phyloP scores from a whole-genome alignment of 2,797 vertebrate species.

The Sciurus vulgaris region DNA sequence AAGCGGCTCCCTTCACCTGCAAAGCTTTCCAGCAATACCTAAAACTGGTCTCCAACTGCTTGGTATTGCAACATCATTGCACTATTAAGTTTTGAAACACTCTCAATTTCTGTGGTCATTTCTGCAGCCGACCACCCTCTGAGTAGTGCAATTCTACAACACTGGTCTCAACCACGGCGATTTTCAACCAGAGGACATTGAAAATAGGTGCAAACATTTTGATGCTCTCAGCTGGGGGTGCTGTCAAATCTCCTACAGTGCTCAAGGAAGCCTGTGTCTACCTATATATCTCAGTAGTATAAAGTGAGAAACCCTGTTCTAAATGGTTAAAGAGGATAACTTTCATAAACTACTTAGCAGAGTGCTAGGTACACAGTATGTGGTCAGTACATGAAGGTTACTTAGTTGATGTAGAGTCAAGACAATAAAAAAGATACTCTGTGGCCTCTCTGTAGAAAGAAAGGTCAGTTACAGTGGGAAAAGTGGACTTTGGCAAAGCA shows the following conservation, averaged over 20 bases:
- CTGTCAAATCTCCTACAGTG: not conserved
- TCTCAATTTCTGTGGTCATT: not conserved
- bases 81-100: not conserved
- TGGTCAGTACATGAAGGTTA: not conserved
- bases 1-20: not conserved
- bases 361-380: not conserved
- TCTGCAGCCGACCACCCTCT: not conserved
- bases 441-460: too few species aligned
- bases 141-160: not conserved
- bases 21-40: not conserved
- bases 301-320: not conserved
- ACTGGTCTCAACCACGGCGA: not conserved
- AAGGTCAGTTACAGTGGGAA: not conserved
- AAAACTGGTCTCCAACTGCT: not conserved
- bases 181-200: not conserved
- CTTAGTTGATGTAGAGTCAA: not conserved
- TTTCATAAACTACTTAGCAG: not conserved
- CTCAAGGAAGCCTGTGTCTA: not conserved
- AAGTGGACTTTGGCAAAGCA: too few species aligned
- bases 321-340: not conserved
- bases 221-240: not conserved
- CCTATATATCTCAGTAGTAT: not conserved
- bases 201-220: not conserved
- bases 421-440: not conserved
- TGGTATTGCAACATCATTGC: not conserved